These are phyloP conservation scores for Melipona quadrifasciata DNA, from an alignment of 1,140 invertebrate species.

Conservation along the genomic window DNA sequence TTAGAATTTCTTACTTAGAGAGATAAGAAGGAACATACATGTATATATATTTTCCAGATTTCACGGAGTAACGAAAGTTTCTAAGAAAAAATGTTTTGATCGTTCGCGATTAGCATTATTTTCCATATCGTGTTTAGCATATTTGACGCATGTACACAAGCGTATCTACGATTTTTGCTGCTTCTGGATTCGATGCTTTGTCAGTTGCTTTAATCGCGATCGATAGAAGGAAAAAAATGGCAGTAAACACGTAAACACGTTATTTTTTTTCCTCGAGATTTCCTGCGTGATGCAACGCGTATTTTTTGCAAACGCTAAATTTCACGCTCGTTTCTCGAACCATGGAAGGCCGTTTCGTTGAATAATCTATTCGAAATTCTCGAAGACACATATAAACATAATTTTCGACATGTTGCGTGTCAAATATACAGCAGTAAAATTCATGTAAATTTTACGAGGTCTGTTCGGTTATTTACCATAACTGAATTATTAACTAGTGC, in stretches of 20 bases:
- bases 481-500: neutral
- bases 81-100: neutral
- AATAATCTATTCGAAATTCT: neutral
- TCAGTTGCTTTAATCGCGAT: neutral
- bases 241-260: neutral
- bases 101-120: slow-evolving; percentile 27
- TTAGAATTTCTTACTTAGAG: neutral
- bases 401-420: neutral
- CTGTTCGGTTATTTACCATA: neutral
- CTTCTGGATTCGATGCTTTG: neutral
- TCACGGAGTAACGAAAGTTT: neutral
- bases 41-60: neutral
- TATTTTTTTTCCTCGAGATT: neutral
- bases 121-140: neutral
- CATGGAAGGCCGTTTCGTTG: no score
- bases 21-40: neutral
- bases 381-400: neutral
- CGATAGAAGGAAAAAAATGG: neutral
- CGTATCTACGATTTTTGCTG: slow-evolving; percentile 9
- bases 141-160: neutral
- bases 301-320: neutral
- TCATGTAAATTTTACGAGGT: no score
- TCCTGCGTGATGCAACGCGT: neutral
- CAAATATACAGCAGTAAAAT: neutral
- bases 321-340: neutral